These are phyloP conservation scores for Chaetorhynchus papuensis DNA, from an alignment of 2,113 vertebrate genomes.

Conservation along the genomic window DNA sequence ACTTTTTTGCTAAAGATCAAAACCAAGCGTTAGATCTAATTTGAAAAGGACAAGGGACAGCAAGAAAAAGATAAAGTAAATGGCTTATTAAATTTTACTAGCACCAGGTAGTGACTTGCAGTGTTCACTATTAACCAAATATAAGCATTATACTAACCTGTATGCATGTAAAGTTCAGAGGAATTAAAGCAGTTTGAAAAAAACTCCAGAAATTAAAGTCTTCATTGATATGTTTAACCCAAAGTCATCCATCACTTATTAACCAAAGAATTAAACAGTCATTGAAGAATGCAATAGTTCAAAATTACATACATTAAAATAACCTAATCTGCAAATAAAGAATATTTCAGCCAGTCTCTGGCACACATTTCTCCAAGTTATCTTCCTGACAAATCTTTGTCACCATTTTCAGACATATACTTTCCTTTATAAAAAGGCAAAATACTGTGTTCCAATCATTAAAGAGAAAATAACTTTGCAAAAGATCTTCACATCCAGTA, in stretches of 20 bases:
- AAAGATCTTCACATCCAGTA: not conserved
- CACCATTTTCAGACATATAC: not conserved
- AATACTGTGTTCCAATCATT: not conserved
- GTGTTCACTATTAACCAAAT: not conserved
- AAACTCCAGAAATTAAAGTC: not conserved
- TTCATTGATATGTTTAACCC: not conserved
- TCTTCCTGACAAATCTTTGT: not conserved
- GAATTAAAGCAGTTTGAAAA: not conserved
- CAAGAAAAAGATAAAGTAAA: not conserved
- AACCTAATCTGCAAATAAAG: not conserved
- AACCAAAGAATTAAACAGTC: not conserved
- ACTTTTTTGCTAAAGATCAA: not conserved
- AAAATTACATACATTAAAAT: not conserved
- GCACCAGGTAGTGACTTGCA: not conserved
- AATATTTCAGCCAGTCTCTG: not conserved
- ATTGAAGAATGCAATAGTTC: not conserved
- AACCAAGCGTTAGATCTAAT: not conserved
- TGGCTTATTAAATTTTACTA: not conserved
- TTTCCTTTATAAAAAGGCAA: constrained; percentile 4
- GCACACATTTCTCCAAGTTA: not conserved
- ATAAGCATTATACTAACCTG: not conserved
- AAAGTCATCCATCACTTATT: not conserved
- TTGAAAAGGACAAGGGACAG: not conserved
- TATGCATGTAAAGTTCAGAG: not conserved
- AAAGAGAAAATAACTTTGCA: constrained; percentile 18